Evolutionary conservation across 2,888 invertebrate genomes (phyloP), one percentile per base, ranked within the genome.

Genomic region (Limnephilus rhombicus): DNA sequence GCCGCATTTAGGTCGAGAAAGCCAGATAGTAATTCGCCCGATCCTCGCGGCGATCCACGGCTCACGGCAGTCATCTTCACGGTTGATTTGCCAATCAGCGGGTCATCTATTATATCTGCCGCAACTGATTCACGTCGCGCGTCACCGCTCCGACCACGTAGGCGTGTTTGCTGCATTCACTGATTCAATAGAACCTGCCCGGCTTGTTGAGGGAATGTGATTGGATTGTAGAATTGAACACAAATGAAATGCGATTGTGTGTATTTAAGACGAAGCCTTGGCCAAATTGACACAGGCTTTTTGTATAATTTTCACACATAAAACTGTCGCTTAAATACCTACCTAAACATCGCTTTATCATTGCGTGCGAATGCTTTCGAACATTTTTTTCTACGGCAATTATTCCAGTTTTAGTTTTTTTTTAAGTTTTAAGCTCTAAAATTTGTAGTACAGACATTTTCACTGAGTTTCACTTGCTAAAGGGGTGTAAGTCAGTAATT

Each of bases 11-110:
- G 85, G 85, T 85, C 45, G 24, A 41, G 41, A 37, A 85, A 68
- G 24, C 37, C 85, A 34, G 15, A 4, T 12, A 13, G n/a, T 85
- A 12, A 41, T 85, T 41, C 3, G 24, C 37, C 45, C 85, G 41
- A 24, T 41, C 53, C 18, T 11, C 49, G 49, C 3, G 15, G 49
- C 49, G 49, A 41, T 11, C 41, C 45, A 45, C 29, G 3, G 37
- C 45, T 15, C 24, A 41, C 85, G 85, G 85, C 41, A 85, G 85
- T 85, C 34, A 85, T 85, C 85, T 85, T 85, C 85, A 82, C 85
- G 85, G 85, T 12, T 41, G 37, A 34, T 85, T 41, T 7, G 85
- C n/a, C 85, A 85, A 85, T 85, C 85, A 41, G 85, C 85, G 41
- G 41, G 37, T 41, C 85, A 41, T 85, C 85, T 85, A 37, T 45